Base-by-base conservation (phyloP, 2,113 vertebrate species). In the Hystrix brachyura region DNA sequence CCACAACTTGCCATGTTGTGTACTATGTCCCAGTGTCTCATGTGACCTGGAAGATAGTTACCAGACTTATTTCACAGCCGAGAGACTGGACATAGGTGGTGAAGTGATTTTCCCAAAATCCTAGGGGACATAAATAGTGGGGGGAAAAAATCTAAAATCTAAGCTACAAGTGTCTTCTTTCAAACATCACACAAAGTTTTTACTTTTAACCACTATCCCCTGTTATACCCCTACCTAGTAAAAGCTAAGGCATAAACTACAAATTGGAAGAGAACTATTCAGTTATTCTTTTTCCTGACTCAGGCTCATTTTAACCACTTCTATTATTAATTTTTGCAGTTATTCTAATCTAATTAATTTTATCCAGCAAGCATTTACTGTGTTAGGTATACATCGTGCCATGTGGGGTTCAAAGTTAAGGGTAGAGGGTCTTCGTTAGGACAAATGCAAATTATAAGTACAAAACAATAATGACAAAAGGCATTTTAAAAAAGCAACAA, bases 321-420 rank as follows among this genome's bases (percentile, higher is more conserved):
- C 57, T 87, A 5, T 82, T 94, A 48, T 19, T 89, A 80, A 81
- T 80, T 89, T 80, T 91, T 94, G 62, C 51, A 51, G 53, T 89
- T 76, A 89, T 71, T 85, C 51, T 57, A 81, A 80, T 85, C 76
- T 67, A 94, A 71, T 69, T 67, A 81, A 81, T 89, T 95, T 94
- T 82, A 87, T 87, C 72, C 38, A 87, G 69, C 32, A 79, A 64
- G 64, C 94, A 81, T 65, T 71, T 86, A 74, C 32, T 65, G 1
- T 57, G 46, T 72, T 85, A 87, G 46, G 6, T 83, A 18, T 84
- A 17, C 23, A 18, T 71, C 65, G 7, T 51, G 48, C 64, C 86
- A 18, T 81, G 18, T 85, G 59, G 0, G 15, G 76, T 72, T 97
- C 83, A 71, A 14, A 91, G 80, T 67, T 67, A 62, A 57, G 72